Evolutionary conservation across 2,888 invertebrate genomes (phyloP), one percentile per base, ranked within the genome.

Genomic region (Tinea pellionella): DNA sequence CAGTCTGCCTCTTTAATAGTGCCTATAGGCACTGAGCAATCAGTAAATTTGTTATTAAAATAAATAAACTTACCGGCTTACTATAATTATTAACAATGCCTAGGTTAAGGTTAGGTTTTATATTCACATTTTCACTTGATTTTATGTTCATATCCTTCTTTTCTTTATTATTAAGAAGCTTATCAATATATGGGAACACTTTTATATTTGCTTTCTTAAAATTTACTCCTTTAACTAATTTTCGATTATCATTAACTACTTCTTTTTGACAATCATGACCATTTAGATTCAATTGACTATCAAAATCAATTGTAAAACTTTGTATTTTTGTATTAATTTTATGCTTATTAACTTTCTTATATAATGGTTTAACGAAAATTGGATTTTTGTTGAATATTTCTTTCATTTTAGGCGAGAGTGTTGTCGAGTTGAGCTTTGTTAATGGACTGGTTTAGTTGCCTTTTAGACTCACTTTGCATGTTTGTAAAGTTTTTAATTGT

Each of bases 311-410:
- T 11, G 70, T n/a, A 53, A 53, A 24, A 53, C 24, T 24, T 18
- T 53, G 24, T 24, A 12, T 53, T 24, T 19, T 59, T 8, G 42
- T 12, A 37, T 59, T 59, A 9, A 4, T 12, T 41, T 71, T 71
- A 55, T 70, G 69, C 41, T 64, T 60, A 19, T 68, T 75, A 1
- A 73, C 62, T 69, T 77, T 80, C 62, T 68, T 74, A 61, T 85
- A 86, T 51, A 86, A 71, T 6, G 86, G 86, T 72, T 73, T 77
- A 0, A 86, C 86, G 42, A 79, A 74, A 62, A 68, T 67, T 11
- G 72, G 64, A 53, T 77, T 76, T 12, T 67, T 73, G 65, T 71
- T 74, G 37, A 84, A 84, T 60, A 66, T 65, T 59, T 64, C 66
- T 64, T 68, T 72, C 74, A 74, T 74, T 62, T 60, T 63, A 61